Percentiles rank a stretch among this genome's conserved stretches.
phyloP scores from a whole-genome alignment of 2,888 invertebrate species.

The Heliconius sara region DNA sequence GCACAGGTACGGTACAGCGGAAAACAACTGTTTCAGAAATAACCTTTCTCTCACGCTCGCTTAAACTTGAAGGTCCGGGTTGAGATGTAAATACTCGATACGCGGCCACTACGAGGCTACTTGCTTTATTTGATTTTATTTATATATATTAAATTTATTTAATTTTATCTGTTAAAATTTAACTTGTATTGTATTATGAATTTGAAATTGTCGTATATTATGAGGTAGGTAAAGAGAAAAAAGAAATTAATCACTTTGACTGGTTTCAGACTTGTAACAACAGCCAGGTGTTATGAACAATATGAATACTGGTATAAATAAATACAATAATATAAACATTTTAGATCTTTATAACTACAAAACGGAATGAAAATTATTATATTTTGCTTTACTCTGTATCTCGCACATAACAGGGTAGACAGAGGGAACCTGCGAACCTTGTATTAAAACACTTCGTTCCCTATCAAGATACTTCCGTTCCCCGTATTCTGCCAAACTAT shows the following conservation, averaged over 20 bases:
- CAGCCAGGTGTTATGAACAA: no score
- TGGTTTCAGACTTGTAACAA: no score
- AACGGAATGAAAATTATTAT: not conserved
- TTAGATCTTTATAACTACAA: not conserved
- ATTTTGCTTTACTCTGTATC: no score
- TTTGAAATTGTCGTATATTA: no score
- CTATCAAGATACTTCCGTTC: not conserved
- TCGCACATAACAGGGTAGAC: not conserved
- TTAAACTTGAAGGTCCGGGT: conserved; percentile 38
- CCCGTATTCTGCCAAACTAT: not conserved
- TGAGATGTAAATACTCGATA: conserved; percentile 25
- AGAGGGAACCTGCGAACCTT: not conserved
- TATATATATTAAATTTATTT: not conserved
- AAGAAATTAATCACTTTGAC: no score
- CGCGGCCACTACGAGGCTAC: conserved; percentile 20
- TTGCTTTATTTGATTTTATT: not conserved
- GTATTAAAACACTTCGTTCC: not conserved
- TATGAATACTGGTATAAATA: no score
- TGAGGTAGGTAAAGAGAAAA: no score
- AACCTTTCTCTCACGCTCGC: conserved; percentile 36
- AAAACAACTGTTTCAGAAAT: conserved; percentile 44
- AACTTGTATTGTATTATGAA: no score
- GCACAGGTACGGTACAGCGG: conserved; percentile 39
- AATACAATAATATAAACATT: not conserved
- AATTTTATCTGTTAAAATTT: not conserved